phyloP scores from a whole-genome alignment of 2,797 vertebrate species.

The Anguilla pacifica region DNA sequence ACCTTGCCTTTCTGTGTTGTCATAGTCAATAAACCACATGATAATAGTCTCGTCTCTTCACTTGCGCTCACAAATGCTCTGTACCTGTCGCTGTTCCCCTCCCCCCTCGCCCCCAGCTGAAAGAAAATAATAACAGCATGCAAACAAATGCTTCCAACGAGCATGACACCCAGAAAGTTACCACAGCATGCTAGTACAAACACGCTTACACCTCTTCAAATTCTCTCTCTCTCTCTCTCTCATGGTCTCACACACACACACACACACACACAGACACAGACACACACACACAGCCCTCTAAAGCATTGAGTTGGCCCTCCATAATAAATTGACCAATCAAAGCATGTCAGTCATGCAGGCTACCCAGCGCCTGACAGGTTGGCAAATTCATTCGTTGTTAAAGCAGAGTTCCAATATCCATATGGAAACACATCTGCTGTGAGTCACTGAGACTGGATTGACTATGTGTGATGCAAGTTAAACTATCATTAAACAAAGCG shows the following conservation, averaged over 20 bases:
- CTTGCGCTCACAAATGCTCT: not conserved
- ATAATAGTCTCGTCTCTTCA: conserved; percentile 42
- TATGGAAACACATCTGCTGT: conserved; percentile 46
- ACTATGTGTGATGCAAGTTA: not conserved
- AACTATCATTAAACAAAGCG: conserved; percentile 2
- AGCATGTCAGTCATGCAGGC: conserved; percentile 81
- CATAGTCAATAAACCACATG: conserved; percentile 53
- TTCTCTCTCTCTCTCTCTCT: not conserved
- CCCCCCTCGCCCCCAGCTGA: not conserved
- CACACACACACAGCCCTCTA: not conserved
- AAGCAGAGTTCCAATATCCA: conserved; percentile 82
- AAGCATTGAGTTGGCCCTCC: conserved; percentile 27
- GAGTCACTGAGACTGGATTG: conserved; percentile 17
- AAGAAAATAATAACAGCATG: not conserved
- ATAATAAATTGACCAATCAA: conserved; percentile 82
- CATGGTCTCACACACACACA: not conserved
- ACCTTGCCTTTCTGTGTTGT: conserved; percentile 50
- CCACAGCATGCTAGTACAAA: conserved; percentile 9
- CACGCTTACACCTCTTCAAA: conserved; percentile 12
- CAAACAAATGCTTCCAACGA: conserved; percentile 12
- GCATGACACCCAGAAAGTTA: conserved; percentile 12
- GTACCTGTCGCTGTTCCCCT: conserved; percentile 52
- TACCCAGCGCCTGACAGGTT: conserved; percentile 75
- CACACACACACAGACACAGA: not conserved
- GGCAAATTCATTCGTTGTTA: conserved; percentile 81